Evolutionary conservation across 1,140 invertebrate genomes (phyloP).

Genomic region (Drosophila oshimai): DNA sequence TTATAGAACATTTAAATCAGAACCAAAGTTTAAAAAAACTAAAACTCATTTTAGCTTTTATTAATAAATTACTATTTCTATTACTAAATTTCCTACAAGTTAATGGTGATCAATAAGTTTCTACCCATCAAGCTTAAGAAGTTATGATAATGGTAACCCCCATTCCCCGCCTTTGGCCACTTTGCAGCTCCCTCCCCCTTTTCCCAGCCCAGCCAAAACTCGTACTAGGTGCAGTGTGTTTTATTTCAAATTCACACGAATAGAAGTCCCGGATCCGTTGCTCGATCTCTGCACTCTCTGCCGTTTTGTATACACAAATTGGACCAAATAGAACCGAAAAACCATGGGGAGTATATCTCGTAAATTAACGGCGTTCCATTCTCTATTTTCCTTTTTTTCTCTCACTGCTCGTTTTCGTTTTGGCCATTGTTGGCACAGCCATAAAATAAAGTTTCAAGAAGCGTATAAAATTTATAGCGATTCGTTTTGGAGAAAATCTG

Average conservation of each 20-base stretch:
- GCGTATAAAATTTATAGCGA: slow-evolving; percentile 79
- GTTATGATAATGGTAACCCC: neutral
- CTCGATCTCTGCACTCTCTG: neutral
- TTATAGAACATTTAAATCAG: too few relatives aligned
- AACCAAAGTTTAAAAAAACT: too few relatives aligned
- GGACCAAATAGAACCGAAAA: slow-evolving; percentile 44
- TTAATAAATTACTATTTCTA: too few relatives aligned
- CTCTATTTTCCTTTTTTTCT: slow-evolving; percentile 9
- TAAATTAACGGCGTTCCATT: slow-evolving; percentile 79
- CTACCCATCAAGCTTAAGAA: neutral
- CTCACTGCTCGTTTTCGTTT: slow-evolving; percentile 28
- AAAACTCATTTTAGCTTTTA: too few relatives aligned
- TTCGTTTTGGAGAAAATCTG: slow-evolving; percentile 66
- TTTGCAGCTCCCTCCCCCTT: neutral
- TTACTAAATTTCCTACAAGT: neutral
- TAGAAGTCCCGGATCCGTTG: slow-evolving; percentile 10
- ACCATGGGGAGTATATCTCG: slow-evolving; percentile 80
- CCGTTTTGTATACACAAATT: slow-evolving; percentile 60
- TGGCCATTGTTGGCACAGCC: slow-evolving; percentile 48
- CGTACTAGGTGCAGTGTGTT: slow-evolving; percentile 59
- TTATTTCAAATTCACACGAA: slow-evolving; percentile 76
- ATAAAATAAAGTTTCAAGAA: slow-evolving; percentile 81
- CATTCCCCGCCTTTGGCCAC: neutral
- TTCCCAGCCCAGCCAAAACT: neutral
- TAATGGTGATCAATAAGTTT: neutral